Percentiles rank a stretch among this genome's conserved stretches.
Conservation (phyloP, 2,113 vertebrate species). For the Brienomyrus brachyistius region DNA sequence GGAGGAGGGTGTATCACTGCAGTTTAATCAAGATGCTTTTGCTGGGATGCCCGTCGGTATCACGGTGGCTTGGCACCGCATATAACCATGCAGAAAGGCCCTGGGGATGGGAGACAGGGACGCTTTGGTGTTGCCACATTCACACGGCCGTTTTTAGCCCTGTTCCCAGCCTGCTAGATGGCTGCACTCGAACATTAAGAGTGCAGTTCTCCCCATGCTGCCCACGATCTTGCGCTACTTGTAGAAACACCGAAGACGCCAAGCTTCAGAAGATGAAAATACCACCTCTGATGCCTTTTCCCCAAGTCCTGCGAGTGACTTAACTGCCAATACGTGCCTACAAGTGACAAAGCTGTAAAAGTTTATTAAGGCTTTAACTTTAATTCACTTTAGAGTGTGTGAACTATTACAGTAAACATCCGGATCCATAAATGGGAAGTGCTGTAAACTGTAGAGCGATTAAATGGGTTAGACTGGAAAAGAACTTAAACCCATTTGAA, state of each 20-base stretch:
- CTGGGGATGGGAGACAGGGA: background rate
- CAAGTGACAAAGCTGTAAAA: background rate
- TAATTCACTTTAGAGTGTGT: background rate
- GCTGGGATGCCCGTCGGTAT: background rate
- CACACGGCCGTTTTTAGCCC: background rate
- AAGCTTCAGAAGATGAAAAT: background rate
- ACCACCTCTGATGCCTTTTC: background rate
- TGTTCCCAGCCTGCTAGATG: background rate
- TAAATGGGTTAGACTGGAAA: background rate
- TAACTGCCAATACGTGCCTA: background rate
- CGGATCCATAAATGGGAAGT: background rate
- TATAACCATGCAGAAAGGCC: background rate
- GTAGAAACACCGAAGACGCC: background rate
- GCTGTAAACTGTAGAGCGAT: background rate
- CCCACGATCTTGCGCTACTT: background rate
- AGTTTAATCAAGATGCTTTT: background rate
- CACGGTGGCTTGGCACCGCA: background rate
- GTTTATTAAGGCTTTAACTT: background rate
- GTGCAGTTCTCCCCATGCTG: background rate
- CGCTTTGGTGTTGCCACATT: background rate
- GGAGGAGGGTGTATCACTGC: background rate
- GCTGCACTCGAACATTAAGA: background rate
- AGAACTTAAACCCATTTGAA: background rate
- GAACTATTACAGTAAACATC: conserved; percentile 6
- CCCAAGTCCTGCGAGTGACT: background rate